A percentile compares a stretch with the other conserved stretches of the same genome.
Evolutionary conservation across 2,113 vertebrate species (phyloP).

Genomic region (Elgaria multicarinata): DNA sequence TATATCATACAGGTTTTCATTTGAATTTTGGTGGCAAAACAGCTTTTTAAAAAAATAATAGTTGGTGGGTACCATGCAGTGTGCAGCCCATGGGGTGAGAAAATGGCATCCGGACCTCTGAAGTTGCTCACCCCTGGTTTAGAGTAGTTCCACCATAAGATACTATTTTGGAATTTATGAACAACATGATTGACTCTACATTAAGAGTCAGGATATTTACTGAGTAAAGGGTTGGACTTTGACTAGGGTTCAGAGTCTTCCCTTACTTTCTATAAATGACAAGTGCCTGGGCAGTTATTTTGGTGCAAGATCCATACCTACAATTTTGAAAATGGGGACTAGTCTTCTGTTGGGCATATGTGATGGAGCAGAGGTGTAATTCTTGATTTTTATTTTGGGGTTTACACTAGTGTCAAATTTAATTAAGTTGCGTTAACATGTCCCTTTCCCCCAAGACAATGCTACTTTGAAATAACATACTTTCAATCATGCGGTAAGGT

Average conservation of each 20-base stretch:
- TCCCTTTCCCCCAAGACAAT: not conserved
- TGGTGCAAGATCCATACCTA: not conserved
- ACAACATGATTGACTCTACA: not conserved
- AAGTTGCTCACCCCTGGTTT: too few relatives aligned
- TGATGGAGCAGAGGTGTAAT: slow-evolving; percentile 53
- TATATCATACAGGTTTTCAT: too few relatives aligned
- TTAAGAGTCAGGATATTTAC: not conserved
- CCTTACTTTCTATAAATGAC: not conserved
- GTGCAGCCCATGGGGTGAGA: too few relatives aligned
- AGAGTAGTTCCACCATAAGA: not conserved
- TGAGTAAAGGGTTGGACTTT: not conserved
- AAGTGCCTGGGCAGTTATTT: not conserved
- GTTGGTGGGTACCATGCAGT: too few relatives aligned
- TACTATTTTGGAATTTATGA: slow-evolving; percentile 55
- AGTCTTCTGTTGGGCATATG: slow-evolving; percentile 70
- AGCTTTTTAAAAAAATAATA: too few relatives aligned
- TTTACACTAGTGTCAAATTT: slow-evolving; percentile 23
- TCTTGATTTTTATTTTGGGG: slow-evolving; percentile 52
- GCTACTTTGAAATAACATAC: not conserved
- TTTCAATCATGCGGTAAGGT: slow-evolving; percentile 3
- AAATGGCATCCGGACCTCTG: too few relatives aligned
- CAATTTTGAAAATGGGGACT: not conserved
- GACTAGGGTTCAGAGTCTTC: not conserved
- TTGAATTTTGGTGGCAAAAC: too few relatives aligned
- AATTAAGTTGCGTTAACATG: not conserved